A percentile compares a stretch with the other conserved stretches of the same genome.
Conservation (phyloP, 2,888 invertebrate species). For the Amphipoea lucens region DNA sequence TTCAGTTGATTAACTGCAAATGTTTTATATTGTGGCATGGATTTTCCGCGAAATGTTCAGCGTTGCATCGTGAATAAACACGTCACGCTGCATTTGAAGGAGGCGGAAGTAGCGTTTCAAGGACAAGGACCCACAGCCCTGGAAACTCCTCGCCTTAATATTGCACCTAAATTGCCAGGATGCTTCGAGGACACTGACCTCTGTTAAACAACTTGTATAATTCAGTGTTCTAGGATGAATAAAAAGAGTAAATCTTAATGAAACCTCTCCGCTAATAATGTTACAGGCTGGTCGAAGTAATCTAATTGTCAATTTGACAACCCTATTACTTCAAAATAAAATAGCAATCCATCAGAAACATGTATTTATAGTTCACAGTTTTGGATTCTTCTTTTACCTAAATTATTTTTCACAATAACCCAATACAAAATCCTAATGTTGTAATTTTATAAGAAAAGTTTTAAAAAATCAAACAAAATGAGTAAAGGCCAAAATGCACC, state of each 20-base stretch:
- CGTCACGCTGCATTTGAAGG: too few relatives aligned
- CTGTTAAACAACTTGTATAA: too few relatives aligned
- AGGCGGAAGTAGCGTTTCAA: too few relatives aligned
- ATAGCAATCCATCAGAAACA: background rate
- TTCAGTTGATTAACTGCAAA: too few relatives aligned
- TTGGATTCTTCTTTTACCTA: background rate
- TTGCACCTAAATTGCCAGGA: too few relatives aligned
- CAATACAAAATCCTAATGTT: conserved; percentile 27
- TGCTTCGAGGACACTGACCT: too few relatives aligned
- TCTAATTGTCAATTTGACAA: conserved; percentile 20
- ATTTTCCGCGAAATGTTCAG: too few relatives aligned
- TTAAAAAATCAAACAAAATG: conserved; percentile 54
- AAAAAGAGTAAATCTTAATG: background rate
- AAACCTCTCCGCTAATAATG: background rate
- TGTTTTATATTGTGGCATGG: too few relatives aligned
- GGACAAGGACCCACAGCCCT: too few relatives aligned
- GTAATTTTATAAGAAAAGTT: background rate
- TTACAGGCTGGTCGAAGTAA: conserved; percentile 7
- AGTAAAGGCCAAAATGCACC: background rate
- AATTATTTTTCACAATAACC: conserved; percentile 7
- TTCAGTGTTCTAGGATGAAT: background rate
- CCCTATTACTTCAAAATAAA: conserved; percentile 16
- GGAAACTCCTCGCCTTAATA: too few relatives aligned
- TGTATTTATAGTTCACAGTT: conserved; percentile 1
- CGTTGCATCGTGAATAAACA: too few relatives aligned